Evolutionary conservation across 2,113 vertebrate genomes (phyloP).

Genomic region (Callochromis pleurospilus): DNA sequence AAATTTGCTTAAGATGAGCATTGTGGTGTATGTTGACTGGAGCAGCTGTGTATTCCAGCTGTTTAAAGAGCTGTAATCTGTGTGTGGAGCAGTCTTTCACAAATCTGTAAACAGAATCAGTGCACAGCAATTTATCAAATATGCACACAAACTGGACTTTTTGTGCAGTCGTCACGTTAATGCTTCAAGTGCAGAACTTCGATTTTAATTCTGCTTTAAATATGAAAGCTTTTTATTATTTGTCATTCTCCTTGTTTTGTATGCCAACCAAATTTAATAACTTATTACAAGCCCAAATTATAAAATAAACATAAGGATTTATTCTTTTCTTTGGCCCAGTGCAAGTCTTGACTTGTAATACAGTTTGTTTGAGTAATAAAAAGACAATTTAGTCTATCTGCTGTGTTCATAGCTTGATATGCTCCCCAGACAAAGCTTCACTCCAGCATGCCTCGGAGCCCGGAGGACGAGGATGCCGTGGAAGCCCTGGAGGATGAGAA

Average conservation of each 20-base stretch:
- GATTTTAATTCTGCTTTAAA: not conserved
- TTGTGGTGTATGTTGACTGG: not conserved
- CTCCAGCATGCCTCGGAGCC: slow-evolving; percentile 28
- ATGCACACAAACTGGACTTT: not conserved
- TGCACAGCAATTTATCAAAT: not conserved
- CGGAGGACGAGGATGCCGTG: slow-evolving; percentile 53
- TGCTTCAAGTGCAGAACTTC: not conserved
- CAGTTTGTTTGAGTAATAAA: not conserved
- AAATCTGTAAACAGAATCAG: not conserved
- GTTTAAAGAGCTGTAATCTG: not conserved
- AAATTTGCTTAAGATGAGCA: not conserved
- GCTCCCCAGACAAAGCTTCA: slow-evolving; percentile 49
- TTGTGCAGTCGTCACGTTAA: not conserved
- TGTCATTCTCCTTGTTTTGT: not conserved
- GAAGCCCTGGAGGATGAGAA: slow-evolving; percentile 77
- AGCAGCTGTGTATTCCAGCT: not conserved
- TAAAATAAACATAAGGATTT: not conserved
- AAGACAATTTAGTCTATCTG: not conserved
- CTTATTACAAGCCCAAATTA: not conserved
- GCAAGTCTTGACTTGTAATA: not conserved
- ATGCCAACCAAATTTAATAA: not conserved
- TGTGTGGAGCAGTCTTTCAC: not conserved
- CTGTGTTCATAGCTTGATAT: not conserved
- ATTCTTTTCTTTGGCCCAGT: not conserved
- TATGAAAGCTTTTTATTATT: not conserved